These are phyloP conservation scores for Tigriopus californicus DNA, from an alignment of 2,888 invertebrate species.

Conservation along the genomic window DNA sequence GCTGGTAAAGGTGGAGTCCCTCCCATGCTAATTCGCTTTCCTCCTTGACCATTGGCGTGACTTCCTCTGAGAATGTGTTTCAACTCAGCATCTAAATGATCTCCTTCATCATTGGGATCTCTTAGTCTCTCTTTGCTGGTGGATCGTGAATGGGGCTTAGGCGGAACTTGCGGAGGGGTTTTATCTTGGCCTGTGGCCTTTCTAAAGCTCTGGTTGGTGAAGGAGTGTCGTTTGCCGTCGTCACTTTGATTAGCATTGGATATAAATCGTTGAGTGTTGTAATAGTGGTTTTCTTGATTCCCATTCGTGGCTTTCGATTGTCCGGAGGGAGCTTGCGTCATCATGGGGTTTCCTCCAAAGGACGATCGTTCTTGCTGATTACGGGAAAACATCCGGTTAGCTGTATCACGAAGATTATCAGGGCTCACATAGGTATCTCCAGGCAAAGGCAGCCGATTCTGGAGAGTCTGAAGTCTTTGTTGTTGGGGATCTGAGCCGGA, in stretches of 20 bases:
- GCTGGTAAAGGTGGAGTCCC: constrained; percentile 54
- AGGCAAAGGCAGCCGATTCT: background rate
- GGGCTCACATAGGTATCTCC: background rate
- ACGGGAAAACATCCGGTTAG: background rate
- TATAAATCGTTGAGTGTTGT: no score
- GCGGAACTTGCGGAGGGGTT: constrained; percentile 2
- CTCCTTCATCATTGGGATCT: constrained; percentile 2
- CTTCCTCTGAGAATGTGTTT: constrained; percentile 15
- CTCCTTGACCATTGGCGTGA: background rate
- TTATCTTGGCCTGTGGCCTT: constrained; percentile 3
- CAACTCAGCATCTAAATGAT: constrained; percentile 18
- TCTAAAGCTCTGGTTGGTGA: constrained; percentile 11
- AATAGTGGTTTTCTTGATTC: background rate
- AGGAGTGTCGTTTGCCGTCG: constrained; percentile 10
- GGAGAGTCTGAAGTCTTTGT: background rate
- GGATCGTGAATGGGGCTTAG: background rate
- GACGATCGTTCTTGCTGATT: background rate
- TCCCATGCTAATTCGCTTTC: background rate
- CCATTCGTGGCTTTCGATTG: background rate
- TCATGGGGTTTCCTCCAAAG: background rate
- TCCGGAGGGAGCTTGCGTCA: background rate
- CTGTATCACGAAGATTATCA: background rate
- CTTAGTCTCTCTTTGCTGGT: background rate
- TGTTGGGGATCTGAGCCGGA: background rate
- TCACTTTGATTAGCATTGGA: background rate